Base-by-base conservation (phyloP, 2,113 vertebrate genomes). In the Campylorhamphus procurvoides region DNA sequence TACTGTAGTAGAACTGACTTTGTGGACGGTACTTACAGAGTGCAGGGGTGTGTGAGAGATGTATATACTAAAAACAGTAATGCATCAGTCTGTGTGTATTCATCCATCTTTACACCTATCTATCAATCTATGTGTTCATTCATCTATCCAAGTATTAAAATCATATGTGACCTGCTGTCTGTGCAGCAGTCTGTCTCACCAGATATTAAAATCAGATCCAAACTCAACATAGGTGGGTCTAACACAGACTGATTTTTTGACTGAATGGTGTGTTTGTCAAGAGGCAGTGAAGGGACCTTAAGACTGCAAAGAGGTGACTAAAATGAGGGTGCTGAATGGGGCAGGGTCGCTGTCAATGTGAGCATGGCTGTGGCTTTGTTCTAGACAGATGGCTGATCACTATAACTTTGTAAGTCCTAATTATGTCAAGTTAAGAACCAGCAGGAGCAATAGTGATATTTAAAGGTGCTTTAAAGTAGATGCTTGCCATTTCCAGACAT, bases 381-480 rank as follows among this genome's bases (percentile, higher is more conserved):
- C 69, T 90, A 91, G 83, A 52, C 84, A 91, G 82, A 71, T 3
- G 46, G 87, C 55, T 31, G 35, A 83, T 84, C 88, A 28, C 39
- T 47, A 9, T 83, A 87, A 82, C 76, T 83, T 96, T 62, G 71
- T 53, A 89, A 95, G 83, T 73, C 86, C 50, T 44, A 66, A 87
- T 97, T 90, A 93, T 83, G 71, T 72, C 74, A 88, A 78, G 88
- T 93, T 84, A 50, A 66, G 92, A 83, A 87, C 66, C 68, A 87
- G 46, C 63, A 40, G 94, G 87, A 94, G 46, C 73, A 83, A 63
- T 29, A 88, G 86, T 5, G 33, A 80, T 90, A 87, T 97, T 94
- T 94, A 95, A 97, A 97, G 90, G 80, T 94, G 92, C 79, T 94
- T 95, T 94, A 95, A 92, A 96, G 80, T n/a, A 53, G 56, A 90